A percentile compares a stretch with the other conserved stretches of the same genome.
These are phyloP conservation scores for Ichneumon xanthorius DNA, from an alignment of 2,888 invertebrate genomes.

Conservation along the genomic window DNA sequence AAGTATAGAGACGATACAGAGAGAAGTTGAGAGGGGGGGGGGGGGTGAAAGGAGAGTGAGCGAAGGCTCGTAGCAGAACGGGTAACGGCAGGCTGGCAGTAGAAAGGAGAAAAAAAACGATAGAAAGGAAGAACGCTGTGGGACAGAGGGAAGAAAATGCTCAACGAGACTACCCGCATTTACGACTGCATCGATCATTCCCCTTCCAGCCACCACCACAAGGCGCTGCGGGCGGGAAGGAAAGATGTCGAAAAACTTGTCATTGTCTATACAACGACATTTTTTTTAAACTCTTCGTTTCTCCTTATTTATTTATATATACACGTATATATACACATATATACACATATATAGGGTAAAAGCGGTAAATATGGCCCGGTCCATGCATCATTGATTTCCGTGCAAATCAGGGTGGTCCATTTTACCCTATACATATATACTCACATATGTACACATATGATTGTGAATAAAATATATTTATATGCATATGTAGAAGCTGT, in stretches of 20 bases:
- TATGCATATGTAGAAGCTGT: neutral
- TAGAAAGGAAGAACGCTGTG: constrained; percentile 18
- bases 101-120: constrained; percentile 6
- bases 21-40: neutral
- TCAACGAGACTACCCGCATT: constrained; percentile 44
- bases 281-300: neutral
- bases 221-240: neutral
- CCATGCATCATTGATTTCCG: no score
- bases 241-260: constrained; percentile 22
- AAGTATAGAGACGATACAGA: constrained; percentile 19
- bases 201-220: neutral
- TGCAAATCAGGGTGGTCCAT: no score
- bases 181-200: constrained; percentile 53
- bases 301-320: neutral
- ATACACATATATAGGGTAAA: neutral
- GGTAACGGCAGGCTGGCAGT: constrained; percentile 9
- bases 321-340: neutral
- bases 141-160: constrained; percentile 32
- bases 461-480: no score
- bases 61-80: neutral
- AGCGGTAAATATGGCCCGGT: no score
- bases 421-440: neutral
- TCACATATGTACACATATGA: neutral
- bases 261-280: neutral
- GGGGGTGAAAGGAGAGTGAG: neutral